phyloP scores from a whole-genome alignment of 2,113 vertebrate species.

The Grallaria varia region DNA sequence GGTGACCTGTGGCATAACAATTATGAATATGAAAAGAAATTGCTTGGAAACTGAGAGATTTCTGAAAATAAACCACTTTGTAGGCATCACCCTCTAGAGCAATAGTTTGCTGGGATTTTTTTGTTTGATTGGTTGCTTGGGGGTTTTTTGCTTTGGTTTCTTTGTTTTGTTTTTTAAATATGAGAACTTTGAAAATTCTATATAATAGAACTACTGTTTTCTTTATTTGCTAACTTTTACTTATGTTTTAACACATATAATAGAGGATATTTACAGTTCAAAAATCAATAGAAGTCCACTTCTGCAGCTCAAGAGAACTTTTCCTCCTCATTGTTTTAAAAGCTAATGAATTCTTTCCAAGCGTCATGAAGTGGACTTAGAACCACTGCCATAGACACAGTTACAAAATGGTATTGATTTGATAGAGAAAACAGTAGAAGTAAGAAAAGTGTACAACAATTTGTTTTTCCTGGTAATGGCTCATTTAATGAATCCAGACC shows the following conservation, averaged over 20 bases:
- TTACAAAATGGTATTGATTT: background rate
- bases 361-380: background rate
- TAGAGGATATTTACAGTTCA: background rate
- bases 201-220: background rate
- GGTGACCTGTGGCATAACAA: background rate
- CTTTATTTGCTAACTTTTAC: background rate
- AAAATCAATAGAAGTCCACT: background rate
- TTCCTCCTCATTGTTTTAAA: background rate
- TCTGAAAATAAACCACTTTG: background rate
- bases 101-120: background rate
- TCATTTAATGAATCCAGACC: conserved; percentile 26
- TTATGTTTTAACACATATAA: background rate
- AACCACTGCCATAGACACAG: background rate
- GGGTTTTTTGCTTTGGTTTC: background rate
- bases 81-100: background rate
- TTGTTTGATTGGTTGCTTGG: background rate
- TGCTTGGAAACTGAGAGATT: background rate
- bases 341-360: background rate
- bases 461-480: background rate
- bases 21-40: background rate
- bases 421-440: background rate
- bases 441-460: background rate
- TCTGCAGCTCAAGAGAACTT: background rate
- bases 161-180: background rate
- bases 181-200: background rate